Conservation (phyloP, 2,888 invertebrate genomes). For the Luffia ferchaultella region DNA sequence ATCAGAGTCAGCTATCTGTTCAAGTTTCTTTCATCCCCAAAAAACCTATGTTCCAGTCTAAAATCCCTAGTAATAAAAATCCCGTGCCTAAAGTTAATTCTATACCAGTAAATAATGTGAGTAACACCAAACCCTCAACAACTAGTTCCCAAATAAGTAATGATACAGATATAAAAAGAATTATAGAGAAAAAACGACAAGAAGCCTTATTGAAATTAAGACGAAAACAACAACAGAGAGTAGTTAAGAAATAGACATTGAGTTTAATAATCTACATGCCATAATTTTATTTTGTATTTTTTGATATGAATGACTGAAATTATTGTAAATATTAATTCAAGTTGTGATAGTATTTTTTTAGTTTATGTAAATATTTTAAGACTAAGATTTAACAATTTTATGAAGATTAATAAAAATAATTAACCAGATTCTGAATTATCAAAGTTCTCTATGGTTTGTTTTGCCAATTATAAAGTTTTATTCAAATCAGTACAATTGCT, state of each 20-base stretch:
- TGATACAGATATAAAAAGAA: slow-evolving; percentile 30
- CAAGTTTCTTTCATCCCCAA: slow-evolving; percentile 13
- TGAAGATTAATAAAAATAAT: too few relatives aligned
- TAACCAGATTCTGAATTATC: too few relatives aligned
- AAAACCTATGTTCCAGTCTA: slow-evolving; percentile 32
- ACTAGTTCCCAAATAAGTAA: slow-evolving; percentile 9
- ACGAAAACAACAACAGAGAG: slow-evolving; percentile 32
- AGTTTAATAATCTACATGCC: slow-evolving; percentile 8
- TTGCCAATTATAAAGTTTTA: too few relatives aligned
- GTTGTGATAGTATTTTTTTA: not conserved
- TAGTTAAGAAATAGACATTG: slow-evolving; percentile 5
- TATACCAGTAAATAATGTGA: not conserved
- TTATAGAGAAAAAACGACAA: slow-evolving; percentile 55
- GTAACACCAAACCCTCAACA: slow-evolving; percentile 3
- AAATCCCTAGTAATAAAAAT: slow-evolving; percentile 16
- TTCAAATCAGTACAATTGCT: too few relatives aligned
- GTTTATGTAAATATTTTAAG: slow-evolving; percentile 6
- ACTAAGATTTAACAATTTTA: not conserved
- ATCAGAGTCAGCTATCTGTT: slow-evolving; percentile 8
- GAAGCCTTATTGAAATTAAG: slow-evolving; percentile 53
- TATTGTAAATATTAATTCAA: slow-evolving; percentile 7
- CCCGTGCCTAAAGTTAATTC: slow-evolving; percentile 1
- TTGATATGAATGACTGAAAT: slow-evolving; percentile 6
- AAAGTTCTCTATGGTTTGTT: too few relatives aligned
- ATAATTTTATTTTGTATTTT: slow-evolving; percentile 7